These are phyloP conservation scores for Suillia variegata DNA, from an alignment of 2,888 invertebrate species.

Conservation along the genomic window DNA sequence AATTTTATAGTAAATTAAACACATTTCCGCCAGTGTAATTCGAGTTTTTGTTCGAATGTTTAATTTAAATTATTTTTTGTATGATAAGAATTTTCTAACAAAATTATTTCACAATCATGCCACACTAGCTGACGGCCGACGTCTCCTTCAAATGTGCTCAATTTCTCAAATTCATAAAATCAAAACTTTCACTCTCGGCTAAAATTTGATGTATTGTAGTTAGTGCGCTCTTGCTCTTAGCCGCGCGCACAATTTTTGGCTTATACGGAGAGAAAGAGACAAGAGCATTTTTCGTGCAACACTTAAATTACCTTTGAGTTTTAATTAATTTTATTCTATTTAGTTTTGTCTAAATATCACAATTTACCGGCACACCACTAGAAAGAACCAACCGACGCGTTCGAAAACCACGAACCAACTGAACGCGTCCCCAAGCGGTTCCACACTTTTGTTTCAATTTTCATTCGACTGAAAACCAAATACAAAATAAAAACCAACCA, in stretches of 20 bases:
- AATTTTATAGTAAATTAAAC: slow-evolving; percentile 1
- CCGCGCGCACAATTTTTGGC: background rate
- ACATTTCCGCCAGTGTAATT: background rate
- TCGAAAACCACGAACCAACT: slow-evolving; percentile 45
- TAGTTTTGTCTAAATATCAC: no score
- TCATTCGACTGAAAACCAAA: slow-evolving; percentile 13
- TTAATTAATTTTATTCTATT: no score
- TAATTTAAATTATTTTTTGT: slow-evolving; percentile 13
- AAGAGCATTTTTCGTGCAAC: background rate
- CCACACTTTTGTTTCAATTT: slow-evolving; percentile 41
- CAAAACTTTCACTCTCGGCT: slow-evolving; percentile 1
- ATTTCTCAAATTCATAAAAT: no score
- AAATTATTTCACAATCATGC: slow-evolving; percentile 34
- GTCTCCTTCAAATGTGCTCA: no score
- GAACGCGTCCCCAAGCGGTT: slow-evolving; percentile 31
- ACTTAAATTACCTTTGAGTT: slow-evolving; percentile 11
- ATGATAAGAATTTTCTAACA: slow-evolving; percentile 24
- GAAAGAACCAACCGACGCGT: slow-evolving; percentile 38
- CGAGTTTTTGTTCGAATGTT: no score
- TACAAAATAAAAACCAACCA: slow-evolving; percentile 12
- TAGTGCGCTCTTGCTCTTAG: background rate
- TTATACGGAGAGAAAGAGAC: no score
- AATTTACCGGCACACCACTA: background rate
- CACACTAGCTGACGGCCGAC: no score
- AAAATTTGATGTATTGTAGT: no score